These are phyloP conservation scores for Masticophis lateralis DNA, from an alignment of 2,797 vertebrate genomes.

Conservation along the genomic window DNA sequence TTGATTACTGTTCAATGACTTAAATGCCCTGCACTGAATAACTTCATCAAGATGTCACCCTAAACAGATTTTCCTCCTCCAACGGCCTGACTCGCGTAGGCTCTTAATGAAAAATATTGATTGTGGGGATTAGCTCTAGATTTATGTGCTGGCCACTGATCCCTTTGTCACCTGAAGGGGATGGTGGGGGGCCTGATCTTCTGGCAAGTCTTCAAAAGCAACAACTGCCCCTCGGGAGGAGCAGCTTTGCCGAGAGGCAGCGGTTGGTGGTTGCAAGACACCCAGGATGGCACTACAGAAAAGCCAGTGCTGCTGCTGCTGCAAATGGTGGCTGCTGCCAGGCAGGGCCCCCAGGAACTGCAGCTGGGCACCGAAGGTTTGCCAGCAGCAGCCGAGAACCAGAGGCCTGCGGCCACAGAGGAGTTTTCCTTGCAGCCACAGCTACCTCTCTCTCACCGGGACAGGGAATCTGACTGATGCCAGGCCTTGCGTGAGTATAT, in stretches of 20 bases:
- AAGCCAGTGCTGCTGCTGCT: neutral
- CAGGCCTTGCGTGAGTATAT: too few species aligned
- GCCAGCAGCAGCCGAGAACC: neutral
- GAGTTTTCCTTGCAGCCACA: neutral
- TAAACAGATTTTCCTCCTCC: conserved; percentile 82
- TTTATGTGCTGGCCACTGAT: conserved; percentile 81
- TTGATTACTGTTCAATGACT: conserved; percentile 82
- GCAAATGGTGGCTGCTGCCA: neutral
- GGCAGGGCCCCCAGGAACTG: neutral
- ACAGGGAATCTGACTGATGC: neutral
- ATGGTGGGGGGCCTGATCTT: conserved; percentile 66
- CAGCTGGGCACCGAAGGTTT: neutral
- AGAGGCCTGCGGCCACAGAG: neutral
- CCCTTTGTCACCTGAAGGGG: conserved; percentile 75
- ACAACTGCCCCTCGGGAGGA: conserved; percentile 65
- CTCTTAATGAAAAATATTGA: conserved; percentile 88
- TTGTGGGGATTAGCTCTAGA: conserved; percentile 82
- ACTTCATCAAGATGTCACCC: conserved; percentile 84
- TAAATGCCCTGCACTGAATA: conserved; percentile 77
- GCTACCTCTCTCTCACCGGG: neutral
- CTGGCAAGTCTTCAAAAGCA: conserved; percentile 68
- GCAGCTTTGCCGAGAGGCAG: conserved; percentile 63
- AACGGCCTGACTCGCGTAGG: conserved; percentile 77
- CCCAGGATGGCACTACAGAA: neutral
- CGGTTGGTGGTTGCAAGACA: accelerated